Percentiles rank a stretch among this genome's conserved stretches.
phyloP scores from a whole-genome alignment of 2,797 vertebrate species.

The Schizothorax lantsangensis region DNA sequence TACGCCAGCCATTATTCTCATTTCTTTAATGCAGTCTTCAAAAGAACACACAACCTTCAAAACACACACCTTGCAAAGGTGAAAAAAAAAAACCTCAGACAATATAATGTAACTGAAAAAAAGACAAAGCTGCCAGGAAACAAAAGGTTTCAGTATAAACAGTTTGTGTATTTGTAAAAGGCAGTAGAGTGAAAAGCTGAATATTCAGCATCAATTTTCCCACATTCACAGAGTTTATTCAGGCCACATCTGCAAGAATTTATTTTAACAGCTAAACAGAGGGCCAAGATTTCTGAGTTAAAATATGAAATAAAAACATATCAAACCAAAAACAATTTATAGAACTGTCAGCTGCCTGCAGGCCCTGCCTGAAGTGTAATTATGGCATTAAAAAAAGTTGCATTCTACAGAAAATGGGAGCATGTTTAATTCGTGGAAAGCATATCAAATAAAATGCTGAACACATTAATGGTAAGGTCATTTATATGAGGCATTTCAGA shows the following conservation, averaged over 20 bases:
- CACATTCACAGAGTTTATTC: constrained; percentile 49
- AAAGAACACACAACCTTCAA: constrained; percentile 27
- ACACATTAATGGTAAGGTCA: constrained; percentile 48
- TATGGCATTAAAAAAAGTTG: constrained; percentile 54
- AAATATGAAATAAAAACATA: constrained; percentile 56
- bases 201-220: constrained; percentile 14
- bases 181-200: background rate
- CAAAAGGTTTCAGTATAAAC: constrained; percentile 4
- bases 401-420: constrained; percentile 48
- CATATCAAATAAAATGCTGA: constrained; percentile 53
- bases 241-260: constrained; percentile 58
- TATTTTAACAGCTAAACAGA: constrained; percentile 47
- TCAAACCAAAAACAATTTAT: constrained; percentile 41
- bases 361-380: constrained; percentile 46
- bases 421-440: constrained; percentile 47
- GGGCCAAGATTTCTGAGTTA: constrained; percentile 37
- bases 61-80: constrained; percentile 24
- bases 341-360: constrained; percentile 44
- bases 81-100: background rate
- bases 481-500: constrained; percentile 52
- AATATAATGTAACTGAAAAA: constrained; percentile 23
- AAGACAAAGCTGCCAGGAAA: background rate
- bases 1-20: constrained; percentile 32
- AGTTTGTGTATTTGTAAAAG: constrained; percentile 17
- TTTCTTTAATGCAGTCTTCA: constrained; percentile 51